These are phyloP conservation scores for Cettia cetti DNA, from an alignment of 2,113 vertebrate genomes.

Conservation along the genomic window DNA sequence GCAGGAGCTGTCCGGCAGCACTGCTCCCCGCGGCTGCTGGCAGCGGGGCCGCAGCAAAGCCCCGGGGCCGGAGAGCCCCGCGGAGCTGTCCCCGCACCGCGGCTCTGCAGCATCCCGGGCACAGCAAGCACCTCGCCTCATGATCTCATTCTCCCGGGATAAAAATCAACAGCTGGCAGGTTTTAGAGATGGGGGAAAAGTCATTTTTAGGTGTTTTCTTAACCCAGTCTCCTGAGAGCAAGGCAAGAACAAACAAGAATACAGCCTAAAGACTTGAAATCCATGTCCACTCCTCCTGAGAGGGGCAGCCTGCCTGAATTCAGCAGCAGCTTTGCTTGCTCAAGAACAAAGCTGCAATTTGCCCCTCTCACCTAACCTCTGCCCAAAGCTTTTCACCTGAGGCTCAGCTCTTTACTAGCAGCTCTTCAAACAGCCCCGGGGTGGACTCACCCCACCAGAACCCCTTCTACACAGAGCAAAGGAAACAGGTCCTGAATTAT, in stretches of 20 bases:
- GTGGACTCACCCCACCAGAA: not conserved
- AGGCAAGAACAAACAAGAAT: not conserved
- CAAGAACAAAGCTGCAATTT: not conserved
- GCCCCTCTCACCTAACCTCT: conserved; percentile 2
- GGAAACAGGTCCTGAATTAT: conserved; percentile 3
- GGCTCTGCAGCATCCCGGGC: not conserved
- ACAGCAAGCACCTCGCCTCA: not conserved
- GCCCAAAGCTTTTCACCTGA: not conserved
- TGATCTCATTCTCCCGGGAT: not conserved
- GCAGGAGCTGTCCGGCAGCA: not conserved
- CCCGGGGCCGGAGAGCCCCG: not conserved
- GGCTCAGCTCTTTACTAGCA: not conserved
- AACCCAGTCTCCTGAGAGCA: not conserved
- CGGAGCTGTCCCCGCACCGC: not conserved
- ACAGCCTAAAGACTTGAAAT: not conserved
- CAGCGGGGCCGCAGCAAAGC: fast-evolving
- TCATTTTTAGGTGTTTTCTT: not conserved
- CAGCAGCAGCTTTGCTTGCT: not conserved
- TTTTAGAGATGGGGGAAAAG: not conserved
- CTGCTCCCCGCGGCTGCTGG: not conserved
- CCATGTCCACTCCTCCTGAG: not conserved
- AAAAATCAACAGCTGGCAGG: not conserved
- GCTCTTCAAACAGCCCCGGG: not conserved
- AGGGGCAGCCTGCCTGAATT: not conserved
- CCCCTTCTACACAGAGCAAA: not conserved